A percentile compares a stretch with the other conserved stretches of the same genome.
phyloP scores from a whole-genome alignment of 2,888 invertebrate genomes.

The Megalurothrips usitatus region DNA sequence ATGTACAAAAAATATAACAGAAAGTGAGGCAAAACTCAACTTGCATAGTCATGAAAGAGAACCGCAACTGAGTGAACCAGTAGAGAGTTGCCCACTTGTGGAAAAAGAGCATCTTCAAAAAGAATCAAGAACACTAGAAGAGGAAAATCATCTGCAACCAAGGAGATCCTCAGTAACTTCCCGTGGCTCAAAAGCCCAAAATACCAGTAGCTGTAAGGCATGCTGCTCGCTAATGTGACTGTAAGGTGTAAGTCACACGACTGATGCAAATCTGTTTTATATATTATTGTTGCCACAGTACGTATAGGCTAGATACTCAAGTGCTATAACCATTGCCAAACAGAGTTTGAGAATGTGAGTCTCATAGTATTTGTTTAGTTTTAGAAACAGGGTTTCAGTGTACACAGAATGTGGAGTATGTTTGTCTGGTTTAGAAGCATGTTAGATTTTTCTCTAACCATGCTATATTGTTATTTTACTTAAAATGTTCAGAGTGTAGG shows the following conservation, averaged over 20 bases:
- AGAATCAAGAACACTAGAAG: neutral
- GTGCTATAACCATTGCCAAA: conserved; percentile 7
- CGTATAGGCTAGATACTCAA: neutral
- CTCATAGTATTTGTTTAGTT: neutral
- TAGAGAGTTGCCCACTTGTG: too few relatives aligned
- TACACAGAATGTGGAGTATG: too few relatives aligned
- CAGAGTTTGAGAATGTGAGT: neutral
- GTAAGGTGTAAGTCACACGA: neutral
- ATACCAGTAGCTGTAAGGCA: neutral
- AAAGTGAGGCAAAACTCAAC: too few relatives aligned
- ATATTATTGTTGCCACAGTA: neutral
- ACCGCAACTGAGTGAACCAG: too few relatives aligned
- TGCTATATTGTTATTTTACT: too few relatives aligned
- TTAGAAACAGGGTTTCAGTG: neutral
- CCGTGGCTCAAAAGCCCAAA: neutral
- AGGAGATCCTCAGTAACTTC: neutral
- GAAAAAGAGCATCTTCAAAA: neutral
- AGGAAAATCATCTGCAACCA: neutral
- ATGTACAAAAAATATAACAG: too few relatives aligned
- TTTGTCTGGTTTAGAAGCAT: too few relatives aligned
- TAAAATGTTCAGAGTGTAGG: too few relatives aligned
- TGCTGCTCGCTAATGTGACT: neutral
- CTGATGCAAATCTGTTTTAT: neutral
- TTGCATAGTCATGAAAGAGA: too few relatives aligned
- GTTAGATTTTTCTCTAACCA: too few relatives aligned